Evolutionary conservation across 2,113 vertebrate species (phyloP).

Genomic region (Theristicus caerulescens): DNA sequence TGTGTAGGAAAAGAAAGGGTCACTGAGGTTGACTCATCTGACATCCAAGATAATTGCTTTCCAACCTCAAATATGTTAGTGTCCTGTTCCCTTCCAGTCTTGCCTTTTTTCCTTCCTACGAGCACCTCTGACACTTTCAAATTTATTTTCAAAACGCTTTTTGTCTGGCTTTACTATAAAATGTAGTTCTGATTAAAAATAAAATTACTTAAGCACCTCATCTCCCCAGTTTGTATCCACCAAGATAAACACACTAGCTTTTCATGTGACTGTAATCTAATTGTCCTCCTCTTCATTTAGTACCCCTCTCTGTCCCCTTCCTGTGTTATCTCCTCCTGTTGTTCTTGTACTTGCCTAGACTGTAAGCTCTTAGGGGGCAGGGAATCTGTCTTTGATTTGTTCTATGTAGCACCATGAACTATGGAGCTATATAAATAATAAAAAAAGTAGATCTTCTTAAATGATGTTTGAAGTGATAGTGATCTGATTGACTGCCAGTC

Average conservation of each 20-base stretch:
- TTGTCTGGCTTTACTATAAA: background rate
- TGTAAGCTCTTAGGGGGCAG: conserved; percentile 70
- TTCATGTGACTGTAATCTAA: conserved; percentile 48
- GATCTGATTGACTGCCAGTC: conserved; percentile 44
- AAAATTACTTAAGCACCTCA: background rate
- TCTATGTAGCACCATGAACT: conserved; percentile 61
- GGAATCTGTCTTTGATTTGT: conserved; percentile 52
- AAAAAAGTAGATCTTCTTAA: conserved; percentile 56
- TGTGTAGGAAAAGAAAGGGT: background rate
- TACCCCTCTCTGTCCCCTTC: conserved; percentile 8
- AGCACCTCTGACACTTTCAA: background rate
- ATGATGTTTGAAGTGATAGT: conserved; percentile 55
- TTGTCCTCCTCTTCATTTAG: conserved; percentile 37
- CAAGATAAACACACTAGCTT: conserved; percentile 1
- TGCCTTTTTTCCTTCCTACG: background rate
- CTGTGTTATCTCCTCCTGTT: conserved; percentile 52
- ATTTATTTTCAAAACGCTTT: background rate
- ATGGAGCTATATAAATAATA: conserved; percentile 69
- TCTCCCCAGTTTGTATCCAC: background rate
- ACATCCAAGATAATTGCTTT: background rate
- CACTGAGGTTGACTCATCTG: background rate
- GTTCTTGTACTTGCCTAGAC: conserved; percentile 67
- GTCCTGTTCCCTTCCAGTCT: background rate
- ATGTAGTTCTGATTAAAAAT: conserved; percentile 4
- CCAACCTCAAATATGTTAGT: background rate